Evolutionary conservation across 2,113 vertebrate genomes (phyloP).

Genomic region (Plotosus lineatus): DNA sequence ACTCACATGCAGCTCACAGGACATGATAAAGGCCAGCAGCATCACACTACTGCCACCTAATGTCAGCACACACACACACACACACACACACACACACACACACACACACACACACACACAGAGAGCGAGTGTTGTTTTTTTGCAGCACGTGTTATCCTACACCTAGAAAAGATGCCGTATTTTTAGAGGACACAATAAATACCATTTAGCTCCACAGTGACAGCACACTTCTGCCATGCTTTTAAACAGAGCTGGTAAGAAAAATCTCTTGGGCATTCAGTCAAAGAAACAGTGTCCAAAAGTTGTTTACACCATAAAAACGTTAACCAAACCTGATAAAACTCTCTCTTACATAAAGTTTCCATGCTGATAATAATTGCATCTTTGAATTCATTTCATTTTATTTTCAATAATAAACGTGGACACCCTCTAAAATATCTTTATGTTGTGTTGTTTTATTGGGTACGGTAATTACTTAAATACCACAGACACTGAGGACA

Average conservation of each 20-base stretch:
- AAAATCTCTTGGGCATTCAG: background rate
- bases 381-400: background rate
- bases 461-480: background rate
- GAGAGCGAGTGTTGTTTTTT: too few species aligned
- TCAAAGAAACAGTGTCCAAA: background rate
- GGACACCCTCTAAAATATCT: background rate
- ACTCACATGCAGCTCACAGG: constrained; percentile 38
- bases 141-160: background rate
- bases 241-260: background rate
- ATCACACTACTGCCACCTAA: constrained; percentile 91
- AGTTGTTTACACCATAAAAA: background rate
- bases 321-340: background rate
- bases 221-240: background rate
- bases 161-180: background rate
- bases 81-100: constrained; percentile 1
- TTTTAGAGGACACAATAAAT: constrained; percentile 16
- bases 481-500: background rate
- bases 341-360: background rate
- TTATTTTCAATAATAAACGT: background rate
- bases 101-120: background rate
- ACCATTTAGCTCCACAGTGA: background rate
- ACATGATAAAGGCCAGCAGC: constrained; percentile 66
- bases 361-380: background rate
- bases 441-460: background rate
- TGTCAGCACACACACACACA: constrained; percentile 61